Percentiles rank a stretch among this genome's conserved stretches.
Evolutionary conservation across 2,888 invertebrate genomes (phyloP).

Genomic region (Calliopum simillimum): DNA sequence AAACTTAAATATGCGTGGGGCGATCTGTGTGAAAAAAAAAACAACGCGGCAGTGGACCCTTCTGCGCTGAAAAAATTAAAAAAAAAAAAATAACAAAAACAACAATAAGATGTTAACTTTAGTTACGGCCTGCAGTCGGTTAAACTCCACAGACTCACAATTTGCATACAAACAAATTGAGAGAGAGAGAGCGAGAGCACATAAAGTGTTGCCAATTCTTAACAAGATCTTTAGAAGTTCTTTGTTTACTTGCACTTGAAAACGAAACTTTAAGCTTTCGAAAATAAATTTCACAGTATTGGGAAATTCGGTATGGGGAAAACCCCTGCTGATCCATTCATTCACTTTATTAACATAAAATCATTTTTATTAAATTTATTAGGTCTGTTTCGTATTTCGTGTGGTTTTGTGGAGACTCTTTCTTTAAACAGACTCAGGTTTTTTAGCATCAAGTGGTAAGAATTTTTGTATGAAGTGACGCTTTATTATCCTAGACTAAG

Average conservation of each 20-base stretch:
- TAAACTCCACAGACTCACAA: not conserved
- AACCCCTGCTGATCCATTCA: not conserved
- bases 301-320: not conserved
- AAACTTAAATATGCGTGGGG: slow-evolving; percentile 7
- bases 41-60: not conserved
- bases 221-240: not conserved
- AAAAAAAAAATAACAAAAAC: not conserved
- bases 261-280: not conserved
- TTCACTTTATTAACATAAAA: not conserved
- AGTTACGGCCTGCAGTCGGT: not conserved
- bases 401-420: too few relatives aligned
- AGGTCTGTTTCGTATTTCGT: too few relatives aligned
- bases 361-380: too few relatives aligned
- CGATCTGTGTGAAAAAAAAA: not conserved
- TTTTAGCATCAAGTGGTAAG: too few relatives aligned
- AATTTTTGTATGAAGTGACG: too few relatives aligned
- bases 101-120: slow-evolving; percentile 4
- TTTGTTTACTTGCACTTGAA: not conserved
- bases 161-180: not conserved
- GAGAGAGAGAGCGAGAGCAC: not conserved
- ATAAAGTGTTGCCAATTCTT: slow-evolving; percentile 7
- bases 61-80: too few relatives aligned
- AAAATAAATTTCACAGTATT: slow-evolving; percentile 9
- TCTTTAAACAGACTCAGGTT: too few relatives aligned
- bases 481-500: too few relatives aligned